Percentiles rank a stretch among this genome's conserved stretches.
phyloP scores from a whole-genome alignment of 2,888 invertebrate species.

The Malthinus seriepunctatus region DNA sequence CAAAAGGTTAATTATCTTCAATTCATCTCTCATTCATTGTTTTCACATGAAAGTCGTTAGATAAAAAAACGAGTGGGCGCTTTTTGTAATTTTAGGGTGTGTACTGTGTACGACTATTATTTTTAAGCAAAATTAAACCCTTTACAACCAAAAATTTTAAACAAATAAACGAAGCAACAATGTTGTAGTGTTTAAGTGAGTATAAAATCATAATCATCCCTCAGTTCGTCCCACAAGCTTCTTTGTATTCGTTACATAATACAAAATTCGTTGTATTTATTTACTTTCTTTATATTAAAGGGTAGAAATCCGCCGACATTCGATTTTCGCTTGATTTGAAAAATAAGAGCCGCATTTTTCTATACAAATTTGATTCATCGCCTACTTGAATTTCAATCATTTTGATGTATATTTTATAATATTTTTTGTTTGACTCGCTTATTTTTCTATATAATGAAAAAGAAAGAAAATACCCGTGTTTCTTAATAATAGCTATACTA shows the following conservation, averaged over 20 bases:
- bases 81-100: no score
- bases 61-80: background rate
- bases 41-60: slow-evolving; percentile 18
- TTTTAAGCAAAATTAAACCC: background rate
- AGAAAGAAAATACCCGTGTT: background rate
- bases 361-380: slow-evolving; percentile 21
- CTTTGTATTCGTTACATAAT: slow-evolving; percentile 23
- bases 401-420: background rate
- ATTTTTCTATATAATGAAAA: no score
- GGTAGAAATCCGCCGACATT: slow-evolving; percentile 23
- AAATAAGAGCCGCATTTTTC: slow-evolving; percentile 21
- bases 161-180: slow-evolving; percentile 13
- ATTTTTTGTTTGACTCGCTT: no score
- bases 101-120: no score
- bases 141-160: background rate
- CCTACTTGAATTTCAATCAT: slow-evolving; percentile 19
- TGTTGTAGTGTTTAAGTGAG: slow-evolving; percentile 15
- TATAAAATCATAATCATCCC: slow-evolving; percentile 11
- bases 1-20: slow-evolving; percentile 35
- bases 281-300: slow-evolving; percentile 20
- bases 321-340: slow-evolving; percentile 27
- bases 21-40: slow-evolving; percentile 30
- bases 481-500: background rate
- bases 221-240: slow-evolving; percentile 11
- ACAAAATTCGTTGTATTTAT: slow-evolving; percentile 21